Evolutionary conservation across 1,140 invertebrate genomes (phyloP).

Genomic region (Doryteuthis pealeii): DNA sequence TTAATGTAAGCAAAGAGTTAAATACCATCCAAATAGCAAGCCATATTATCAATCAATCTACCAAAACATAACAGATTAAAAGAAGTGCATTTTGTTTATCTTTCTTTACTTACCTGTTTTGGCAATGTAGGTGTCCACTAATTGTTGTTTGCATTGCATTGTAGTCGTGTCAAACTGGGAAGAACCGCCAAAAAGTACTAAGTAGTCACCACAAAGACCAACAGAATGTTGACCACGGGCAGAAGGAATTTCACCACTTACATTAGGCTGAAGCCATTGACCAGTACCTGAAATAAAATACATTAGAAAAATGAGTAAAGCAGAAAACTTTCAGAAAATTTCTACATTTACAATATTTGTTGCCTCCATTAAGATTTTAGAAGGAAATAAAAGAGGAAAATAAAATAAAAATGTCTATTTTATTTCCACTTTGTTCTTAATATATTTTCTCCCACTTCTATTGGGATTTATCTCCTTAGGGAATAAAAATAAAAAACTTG

Average conservation of each 20-base stretch:
- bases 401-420: background rate
- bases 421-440: no score
- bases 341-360: background rate
- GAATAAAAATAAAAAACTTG: no score
- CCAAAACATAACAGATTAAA: no score
- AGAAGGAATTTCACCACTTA: slow-evolving; percentile 36
- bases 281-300: slow-evolving; percentile 37
- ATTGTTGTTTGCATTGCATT: slow-evolving; percentile 50
- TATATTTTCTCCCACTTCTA: no score
- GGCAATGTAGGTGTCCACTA: slow-evolving; percentile 40
- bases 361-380: background rate
- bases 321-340: background rate
- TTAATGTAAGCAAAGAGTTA: no score
- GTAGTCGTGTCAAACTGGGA: slow-evolving; percentile 45
- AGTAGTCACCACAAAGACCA: slow-evolving; percentile 35
- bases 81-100: no score
- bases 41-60: no score
- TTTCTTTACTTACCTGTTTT: slow-evolving; percentile 41
- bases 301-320: no score
- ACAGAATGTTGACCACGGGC: slow-evolving; percentile 50
- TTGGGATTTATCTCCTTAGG: no score
- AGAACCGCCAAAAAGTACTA: slow-evolving; percentile 56
- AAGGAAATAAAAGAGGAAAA: background rate
- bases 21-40: no score
- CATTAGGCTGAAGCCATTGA: slow-evolving; percentile 48